These are phyloP conservation scores for Hoplias malabaricus DNA, from an alignment of 2,113 vertebrate genomes.

Conservation along the genomic window DNA sequence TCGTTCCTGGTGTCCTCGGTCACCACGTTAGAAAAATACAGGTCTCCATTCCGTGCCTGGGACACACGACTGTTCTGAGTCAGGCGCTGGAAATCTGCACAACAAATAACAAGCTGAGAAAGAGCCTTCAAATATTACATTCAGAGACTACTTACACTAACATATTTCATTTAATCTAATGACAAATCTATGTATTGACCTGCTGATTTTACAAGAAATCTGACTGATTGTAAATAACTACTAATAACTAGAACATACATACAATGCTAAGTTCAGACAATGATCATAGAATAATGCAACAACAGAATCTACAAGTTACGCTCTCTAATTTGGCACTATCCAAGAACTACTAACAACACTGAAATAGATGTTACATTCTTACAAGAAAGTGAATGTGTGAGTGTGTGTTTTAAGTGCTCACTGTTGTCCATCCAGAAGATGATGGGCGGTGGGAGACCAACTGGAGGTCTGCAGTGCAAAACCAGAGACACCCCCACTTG, in stretches of 20 bases:
- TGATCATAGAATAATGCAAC: no score
- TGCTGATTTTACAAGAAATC: no score
- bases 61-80: constrained; percentile 88
- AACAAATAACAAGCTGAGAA: not conserved
- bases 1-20: constrained; percentile 86
- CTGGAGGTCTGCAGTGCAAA: constrained; percentile 88
- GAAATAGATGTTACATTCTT: no score
- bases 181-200: no score
- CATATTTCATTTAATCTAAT: no score
- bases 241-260: no score
- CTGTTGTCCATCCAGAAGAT: constrained; percentile 99
- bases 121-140: not conserved
- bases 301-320: constrained; percentile 6
- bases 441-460: constrained; percentile 90
- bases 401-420: constrained; percentile 65
- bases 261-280: no score
- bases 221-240: no score
- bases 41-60: constrained; percentile 92
- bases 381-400: not conserved
- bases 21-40: constrained; percentile 95
- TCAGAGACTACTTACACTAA: no score
- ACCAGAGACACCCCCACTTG: constrained; percentile 83
- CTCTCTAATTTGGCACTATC: no score
- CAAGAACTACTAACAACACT: no score
- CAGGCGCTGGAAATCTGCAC: constrained; percentile 87